A percentile compares a stretch with the other conserved stretches of the same genome.
Evolutionary conservation across 2,888 invertebrate genomes (phyloP).

Genomic region (Aphidius colemani): DNA sequence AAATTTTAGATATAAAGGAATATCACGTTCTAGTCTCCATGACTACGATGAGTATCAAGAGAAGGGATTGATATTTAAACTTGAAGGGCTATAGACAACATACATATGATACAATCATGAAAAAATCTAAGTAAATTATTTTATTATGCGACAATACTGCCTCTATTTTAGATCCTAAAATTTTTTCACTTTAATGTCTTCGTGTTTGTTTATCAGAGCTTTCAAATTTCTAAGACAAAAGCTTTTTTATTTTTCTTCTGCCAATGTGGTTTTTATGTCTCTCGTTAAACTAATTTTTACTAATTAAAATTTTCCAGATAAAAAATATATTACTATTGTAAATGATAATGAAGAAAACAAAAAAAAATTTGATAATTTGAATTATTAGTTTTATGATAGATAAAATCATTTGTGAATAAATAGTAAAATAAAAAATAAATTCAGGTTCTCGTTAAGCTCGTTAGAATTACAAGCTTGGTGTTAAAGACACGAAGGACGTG

Average conservation of each 20-base stretch:
- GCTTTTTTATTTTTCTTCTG: too few species aligned
- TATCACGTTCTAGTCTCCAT: slow-evolving; percentile 53
- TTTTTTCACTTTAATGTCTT: too few species aligned
- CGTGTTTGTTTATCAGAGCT: too few species aligned
- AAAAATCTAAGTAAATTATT: slow-evolving; percentile 41
- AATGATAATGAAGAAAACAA: too few species aligned
- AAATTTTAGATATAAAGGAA: slow-evolving; percentile 42
- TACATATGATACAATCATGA: slow-evolving; percentile 50
- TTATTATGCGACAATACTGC: not conserved
- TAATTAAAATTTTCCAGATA: too few species aligned
- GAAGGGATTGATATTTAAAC: slow-evolving; percentile 12
- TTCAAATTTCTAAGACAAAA: too few species aligned
- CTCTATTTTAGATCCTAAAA: not conserved
- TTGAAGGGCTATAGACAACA: slow-evolving; percentile 33
- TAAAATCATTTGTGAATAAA: too few species aligned
- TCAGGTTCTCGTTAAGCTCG: slow-evolving; percentile 49
- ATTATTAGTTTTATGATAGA: too few species aligned
- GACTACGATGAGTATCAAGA: slow-evolving; percentile 39
- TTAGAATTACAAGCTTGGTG: slow-evolving; percentile 54
- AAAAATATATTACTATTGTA: too few species aligned
- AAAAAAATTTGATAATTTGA: too few species aligned
- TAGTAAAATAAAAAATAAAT: slow-evolving; percentile 4
- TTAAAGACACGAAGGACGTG: slow-evolving; percentile 53
- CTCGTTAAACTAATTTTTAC: too few species aligned
- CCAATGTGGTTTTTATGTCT: too few species aligned